Evolutionary conservation across 2,888 invertebrate genomes (phyloP).

Genomic region (Apoda limacodes): DNA sequence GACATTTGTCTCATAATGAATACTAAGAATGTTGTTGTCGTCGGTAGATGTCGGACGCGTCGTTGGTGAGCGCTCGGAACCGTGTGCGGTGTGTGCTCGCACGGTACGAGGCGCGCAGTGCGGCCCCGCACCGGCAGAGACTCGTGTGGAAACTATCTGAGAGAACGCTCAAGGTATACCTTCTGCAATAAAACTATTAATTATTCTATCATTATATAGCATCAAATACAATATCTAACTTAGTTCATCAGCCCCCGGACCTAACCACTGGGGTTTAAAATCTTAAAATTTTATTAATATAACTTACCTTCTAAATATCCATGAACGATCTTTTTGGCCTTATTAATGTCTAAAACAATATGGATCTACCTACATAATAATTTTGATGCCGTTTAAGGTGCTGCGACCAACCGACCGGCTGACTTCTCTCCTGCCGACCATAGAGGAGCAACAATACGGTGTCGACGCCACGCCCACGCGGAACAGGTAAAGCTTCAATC

Average conservation of each 20-base stretch:
- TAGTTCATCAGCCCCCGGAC: too few relatives aligned
- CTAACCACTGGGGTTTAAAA: too few relatives aligned
- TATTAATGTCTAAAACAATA: not conserved
- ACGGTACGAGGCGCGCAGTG: constrained; percentile 78
- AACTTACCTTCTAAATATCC: too few relatives aligned
- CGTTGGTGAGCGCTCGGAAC: constrained; percentile 72
- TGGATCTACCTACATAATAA: not conserved
- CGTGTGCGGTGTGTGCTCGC: constrained; percentile 74
- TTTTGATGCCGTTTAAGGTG: constrained; percentile 48
- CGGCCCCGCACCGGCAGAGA: constrained; percentile 76
- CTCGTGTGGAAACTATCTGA: constrained; percentile 83
- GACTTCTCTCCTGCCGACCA: constrained; percentile 78
- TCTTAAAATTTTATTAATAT: too few relatives aligned
- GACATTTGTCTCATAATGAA: too few relatives aligned
- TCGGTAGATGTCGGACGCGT: constrained; percentile 75
- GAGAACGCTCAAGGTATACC: constrained; percentile 74
- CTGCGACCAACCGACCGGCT: constrained; percentile 81
- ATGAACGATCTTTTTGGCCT: too few relatives aligned
- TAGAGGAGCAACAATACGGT: constrained; percentile 73
- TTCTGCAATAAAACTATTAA: too few relatives aligned
- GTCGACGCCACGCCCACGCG: constrained; percentile 41
- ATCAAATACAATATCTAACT: too few relatives aligned
- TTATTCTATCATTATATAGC: too few relatives aligned
- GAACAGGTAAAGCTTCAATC: constrained; percentile 48
- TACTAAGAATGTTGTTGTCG: not conserved